Evolutionary conservation across 2,113 vertebrate species (phyloP).

Genomic region (Conger conger): DNA sequence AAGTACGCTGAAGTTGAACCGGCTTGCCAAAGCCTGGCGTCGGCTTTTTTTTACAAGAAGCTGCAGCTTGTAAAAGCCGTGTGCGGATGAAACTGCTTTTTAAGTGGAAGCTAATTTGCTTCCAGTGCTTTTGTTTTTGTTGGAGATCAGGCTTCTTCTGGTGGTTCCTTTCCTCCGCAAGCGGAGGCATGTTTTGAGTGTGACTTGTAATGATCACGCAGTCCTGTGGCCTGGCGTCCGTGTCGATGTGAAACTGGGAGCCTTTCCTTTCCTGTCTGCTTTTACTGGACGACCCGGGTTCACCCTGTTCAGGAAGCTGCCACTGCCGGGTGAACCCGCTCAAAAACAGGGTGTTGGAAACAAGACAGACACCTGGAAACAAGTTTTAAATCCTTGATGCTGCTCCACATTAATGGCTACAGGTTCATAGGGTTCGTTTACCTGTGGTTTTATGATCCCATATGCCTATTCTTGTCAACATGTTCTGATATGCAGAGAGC

Average conservation of each 20-base stretch:
- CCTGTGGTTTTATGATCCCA: not conserved
- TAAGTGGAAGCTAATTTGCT: constrained; percentile 36
- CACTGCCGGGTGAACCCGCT: not conserved
- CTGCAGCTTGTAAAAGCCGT: constrained; percentile 35
- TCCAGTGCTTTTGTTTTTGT: constrained; percentile 35
- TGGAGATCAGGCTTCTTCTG: constrained; percentile 26
- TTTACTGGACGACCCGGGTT: not conserved
- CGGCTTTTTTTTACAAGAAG: constrained; percentile 32
- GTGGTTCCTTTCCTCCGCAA: constrained; percentile 30
- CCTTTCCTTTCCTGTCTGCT: constrained; percentile 6
- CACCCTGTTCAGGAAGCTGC: not conserved
- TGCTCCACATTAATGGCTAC: not conserved
- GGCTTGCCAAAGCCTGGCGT: constrained; percentile 44
- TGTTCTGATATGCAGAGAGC: too few relatives aligned
- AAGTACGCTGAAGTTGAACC: constrained; percentile 43
- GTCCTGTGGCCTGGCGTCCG: constrained; percentile 21
- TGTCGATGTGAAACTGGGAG: constrained; percentile 1
- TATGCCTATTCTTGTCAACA: too few relatives aligned
- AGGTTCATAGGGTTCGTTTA: not conserved
- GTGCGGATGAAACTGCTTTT: constrained; percentile 41
- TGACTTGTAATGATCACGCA: constrained; percentile 19
- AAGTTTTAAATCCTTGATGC: not conserved
- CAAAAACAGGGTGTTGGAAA: not conserved
- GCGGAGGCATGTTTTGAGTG: constrained; percentile 5
- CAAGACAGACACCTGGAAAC: not conserved